These are phyloP conservation scores for Scaptomyza caliginosa DNA, from an alignment of 2,888 invertebrate genomes.

Conservation along the genomic window DNA sequence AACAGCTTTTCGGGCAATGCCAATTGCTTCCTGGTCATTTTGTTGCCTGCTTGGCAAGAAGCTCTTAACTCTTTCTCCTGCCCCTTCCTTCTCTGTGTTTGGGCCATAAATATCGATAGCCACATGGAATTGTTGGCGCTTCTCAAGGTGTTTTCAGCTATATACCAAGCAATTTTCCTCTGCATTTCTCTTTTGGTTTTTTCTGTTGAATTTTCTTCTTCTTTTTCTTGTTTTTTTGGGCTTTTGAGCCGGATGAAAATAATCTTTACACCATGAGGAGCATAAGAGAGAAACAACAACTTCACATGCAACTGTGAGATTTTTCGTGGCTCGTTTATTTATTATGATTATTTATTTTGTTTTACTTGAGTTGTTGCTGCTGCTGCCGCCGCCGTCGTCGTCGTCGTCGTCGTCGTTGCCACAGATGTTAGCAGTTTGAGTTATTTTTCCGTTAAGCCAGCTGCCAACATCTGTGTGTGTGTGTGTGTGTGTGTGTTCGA, in stretches of 20 bases:
- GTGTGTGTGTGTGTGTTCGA: constrained; percentile 10
- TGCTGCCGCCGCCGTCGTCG: background rate
- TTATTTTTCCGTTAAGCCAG: constrained; percentile 32
- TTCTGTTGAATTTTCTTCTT: constrained; percentile 15
- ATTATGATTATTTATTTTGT: constrained; percentile 79
- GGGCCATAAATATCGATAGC: constrained; percentile 35
- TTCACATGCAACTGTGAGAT: constrained; percentile 75
- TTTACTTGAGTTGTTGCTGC: constrained; percentile 60
- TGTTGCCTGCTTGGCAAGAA: background rate
- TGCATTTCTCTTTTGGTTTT: constrained; percentile 30
- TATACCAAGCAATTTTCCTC: constrained; percentile 41
- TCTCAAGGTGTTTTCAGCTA: constrained; percentile 37
- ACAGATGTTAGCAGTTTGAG: constrained; percentile 67
- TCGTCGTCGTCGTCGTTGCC: constrained; percentile 33
- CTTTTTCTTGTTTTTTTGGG: background rate
- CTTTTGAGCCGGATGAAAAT: constrained; percentile 27
- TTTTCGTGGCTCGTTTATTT: constrained; percentile 78
- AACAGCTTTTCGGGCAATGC: constrained; percentile 1
- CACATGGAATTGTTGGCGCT: constrained; percentile 20
- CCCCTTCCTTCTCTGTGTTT: constrained; percentile 5
- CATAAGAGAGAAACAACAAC: constrained; percentile 4
- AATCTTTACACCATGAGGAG: constrained; percentile 23
- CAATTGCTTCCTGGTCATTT: constrained; percentile 12
- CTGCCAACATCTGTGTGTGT: constrained; percentile 33
- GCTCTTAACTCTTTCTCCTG: background rate